Percentiles rank a stretch among this genome's conserved stretches.
phyloP scores from a whole-genome alignment of 2,888 invertebrate species.

The Athrips mouffetella region DNA sequence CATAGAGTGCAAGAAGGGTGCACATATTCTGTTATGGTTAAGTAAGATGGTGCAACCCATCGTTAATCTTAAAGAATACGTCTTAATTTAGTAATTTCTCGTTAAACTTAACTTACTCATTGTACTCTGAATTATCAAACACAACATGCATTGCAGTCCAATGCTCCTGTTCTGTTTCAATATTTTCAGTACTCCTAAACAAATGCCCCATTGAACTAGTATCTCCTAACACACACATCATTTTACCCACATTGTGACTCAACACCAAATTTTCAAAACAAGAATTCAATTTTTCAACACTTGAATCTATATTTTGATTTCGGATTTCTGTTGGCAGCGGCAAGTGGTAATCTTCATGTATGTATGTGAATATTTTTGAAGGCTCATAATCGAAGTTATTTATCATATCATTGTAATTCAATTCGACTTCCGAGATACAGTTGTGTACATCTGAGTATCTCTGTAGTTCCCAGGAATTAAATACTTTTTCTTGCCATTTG shows the following conservation, averaged over 20 bases:
- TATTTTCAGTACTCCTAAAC: constrained; percentile 50
- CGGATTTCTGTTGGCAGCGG: constrained; percentile 45
- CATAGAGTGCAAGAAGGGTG: too few relatives aligned
- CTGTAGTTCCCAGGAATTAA: constrained; percentile 79
- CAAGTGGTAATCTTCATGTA: constrained; percentile 76
- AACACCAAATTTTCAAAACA: constrained; percentile 44
- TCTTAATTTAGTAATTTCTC: background rate
- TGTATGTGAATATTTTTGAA: constrained; percentile 75
- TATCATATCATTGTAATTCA: constrained; percentile 47
- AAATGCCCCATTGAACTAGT: constrained; percentile 48
- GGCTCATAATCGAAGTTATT: constrained; percentile 46
- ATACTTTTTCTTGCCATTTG: constrained; percentile 86
- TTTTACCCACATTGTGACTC: constrained; percentile 30
- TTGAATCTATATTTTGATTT: constrained; percentile 23
- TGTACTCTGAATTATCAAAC: constrained; percentile 60
- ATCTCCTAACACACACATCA: constrained; percentile 29
- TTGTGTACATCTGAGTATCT: constrained; percentile 79
- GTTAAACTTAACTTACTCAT: constrained; percentile 50
- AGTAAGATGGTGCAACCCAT: too few relatives aligned
- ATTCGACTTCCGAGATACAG: constrained; percentile 80
- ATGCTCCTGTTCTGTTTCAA: constrained; percentile 34
- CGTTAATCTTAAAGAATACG: background rate
- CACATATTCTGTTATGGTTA: too few relatives aligned
- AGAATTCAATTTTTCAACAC: constrained; percentile 33
- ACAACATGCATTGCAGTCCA: constrained; percentile 65